Evolutionary conservation across 2,888 invertebrate species (phyloP), one percentile per base, ranked within the genome.

Genomic region (Selenia dentaria): DNA sequence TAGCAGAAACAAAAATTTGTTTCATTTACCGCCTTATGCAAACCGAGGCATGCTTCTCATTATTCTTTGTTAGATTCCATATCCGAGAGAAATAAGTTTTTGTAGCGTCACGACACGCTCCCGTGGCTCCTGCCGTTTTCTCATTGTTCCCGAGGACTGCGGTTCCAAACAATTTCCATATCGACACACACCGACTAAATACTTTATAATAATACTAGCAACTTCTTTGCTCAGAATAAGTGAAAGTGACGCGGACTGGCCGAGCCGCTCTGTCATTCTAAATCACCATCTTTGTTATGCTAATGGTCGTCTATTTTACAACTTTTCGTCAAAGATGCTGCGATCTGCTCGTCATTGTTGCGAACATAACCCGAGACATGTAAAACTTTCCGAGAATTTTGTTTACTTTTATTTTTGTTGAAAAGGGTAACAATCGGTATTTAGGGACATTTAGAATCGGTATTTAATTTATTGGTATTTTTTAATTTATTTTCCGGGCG

Each of bases 251-350:
- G 63, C 70, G 70, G 73, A 70, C 66, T 67, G 62, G 61, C 67
- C 67, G 72, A 64, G 38, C 63, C 51, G 68, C 70, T 77, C 79
- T 78, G 83, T 86, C 78, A 79, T 71, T 72, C 67, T 74, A 82
- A 83, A 83, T 83, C 72, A 76, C 71, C 60, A 70, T 74, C 81
- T 78, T 89, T 90, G 88, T 90, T 80, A 90, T 90, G 89, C 73
- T 87, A 89, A 90, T 87, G 70, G 49, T 41, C 56, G 67, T 70
- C 67, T 71, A 81, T 83, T 88, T 86, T 79, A 87, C 78, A 79
- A 66, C 75, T 66, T 84, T 85, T 81, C 79, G 81, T 81, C 74
- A 79, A 81, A 79, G 77, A 79, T 75, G 77, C 74, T 72, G 64
- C 67, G 62, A 64, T 40, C 11, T 67, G 50, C 44, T 37, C 22